These are phyloP conservation scores for Halictus quadricinctus DNA, from an alignment of 2,888 invertebrate genomes.

Conservation along the genomic window DNA sequence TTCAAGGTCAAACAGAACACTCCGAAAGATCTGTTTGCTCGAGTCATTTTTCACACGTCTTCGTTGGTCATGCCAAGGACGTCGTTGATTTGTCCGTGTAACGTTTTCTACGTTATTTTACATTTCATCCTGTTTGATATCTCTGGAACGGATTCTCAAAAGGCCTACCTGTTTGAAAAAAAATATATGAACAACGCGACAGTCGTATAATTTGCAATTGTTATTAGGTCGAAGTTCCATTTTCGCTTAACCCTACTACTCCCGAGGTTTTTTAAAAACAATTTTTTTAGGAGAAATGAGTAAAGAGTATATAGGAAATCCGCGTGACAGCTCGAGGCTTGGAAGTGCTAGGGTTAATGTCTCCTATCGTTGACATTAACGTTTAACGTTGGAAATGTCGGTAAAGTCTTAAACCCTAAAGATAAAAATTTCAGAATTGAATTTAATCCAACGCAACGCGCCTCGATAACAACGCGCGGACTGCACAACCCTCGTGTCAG, in stretches of 20 bases:
- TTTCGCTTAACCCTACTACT: no score
- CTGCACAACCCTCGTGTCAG: neutral
- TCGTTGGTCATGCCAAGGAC: neutral
- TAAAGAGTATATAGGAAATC: no score
- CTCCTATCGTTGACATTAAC: no score
- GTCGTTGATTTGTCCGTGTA: neutral
- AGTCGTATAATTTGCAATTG: neutral
- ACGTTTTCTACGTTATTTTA: neutral
- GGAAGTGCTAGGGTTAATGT: no score
- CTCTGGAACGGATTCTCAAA: neutral
- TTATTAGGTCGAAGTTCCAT: no score
- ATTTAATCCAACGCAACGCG: neutral
- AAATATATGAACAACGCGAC: neutral
- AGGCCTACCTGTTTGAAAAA: neutral
- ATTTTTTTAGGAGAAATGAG: no score
- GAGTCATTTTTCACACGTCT: slow-evolving; percentile 3
- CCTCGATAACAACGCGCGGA: neutral
- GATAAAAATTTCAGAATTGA: neutral
- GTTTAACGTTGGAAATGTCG: no score
- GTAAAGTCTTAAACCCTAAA: neutral
- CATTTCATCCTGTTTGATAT: neutral
- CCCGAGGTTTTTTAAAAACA: no score
- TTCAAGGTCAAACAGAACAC: neutral
- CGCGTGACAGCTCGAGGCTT: no score
- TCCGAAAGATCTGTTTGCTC: neutral